Evolutionary conservation across 2,113 vertebrate genomes (phyloP).

Genomic region (Canis aureus): DNA sequence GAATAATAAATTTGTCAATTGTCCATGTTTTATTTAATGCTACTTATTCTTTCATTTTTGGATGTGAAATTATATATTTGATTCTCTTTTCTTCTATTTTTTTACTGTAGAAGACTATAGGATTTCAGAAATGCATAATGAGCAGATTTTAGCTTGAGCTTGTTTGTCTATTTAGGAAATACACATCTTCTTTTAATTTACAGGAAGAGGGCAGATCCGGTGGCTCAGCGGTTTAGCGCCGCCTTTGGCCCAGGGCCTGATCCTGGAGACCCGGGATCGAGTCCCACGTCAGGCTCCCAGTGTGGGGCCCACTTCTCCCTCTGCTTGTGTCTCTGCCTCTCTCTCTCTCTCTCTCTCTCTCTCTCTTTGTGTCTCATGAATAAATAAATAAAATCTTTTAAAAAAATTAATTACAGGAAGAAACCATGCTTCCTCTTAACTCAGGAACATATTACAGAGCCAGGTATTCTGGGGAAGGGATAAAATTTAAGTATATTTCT

Average conservation of each 20-base stretch:
- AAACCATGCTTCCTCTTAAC: not conserved
- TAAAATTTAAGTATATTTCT: not conserved
- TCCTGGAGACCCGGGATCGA: no score
- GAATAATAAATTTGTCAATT: conserved; percentile 4
- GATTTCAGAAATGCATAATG: not conserved
- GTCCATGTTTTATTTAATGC: conserved; percentile 10
- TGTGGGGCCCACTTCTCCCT: no score
- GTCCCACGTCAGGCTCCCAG: no score
- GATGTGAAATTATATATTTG: conserved; percentile 9
- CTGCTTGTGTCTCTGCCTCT: no score
- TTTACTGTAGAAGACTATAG: not conserved
- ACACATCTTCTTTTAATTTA: not conserved
- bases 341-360: no score
- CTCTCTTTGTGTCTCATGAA: no score
- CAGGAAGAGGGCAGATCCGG: not conserved
- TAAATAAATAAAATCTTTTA: no score
- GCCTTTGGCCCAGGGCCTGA: no score
- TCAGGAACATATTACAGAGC: not conserved
- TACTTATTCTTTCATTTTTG: conserved; percentile 14
- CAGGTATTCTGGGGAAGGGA: not conserved
- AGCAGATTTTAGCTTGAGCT: not conserved
- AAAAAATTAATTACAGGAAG: not conserved
- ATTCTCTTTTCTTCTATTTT: not conserved
- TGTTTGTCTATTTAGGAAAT: not conserved
- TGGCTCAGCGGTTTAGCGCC: no score